Evolutionary conservation across 2,797 vertebrate species (phyloP).

Genomic region (Gadopsis marmoratus): DNA sequence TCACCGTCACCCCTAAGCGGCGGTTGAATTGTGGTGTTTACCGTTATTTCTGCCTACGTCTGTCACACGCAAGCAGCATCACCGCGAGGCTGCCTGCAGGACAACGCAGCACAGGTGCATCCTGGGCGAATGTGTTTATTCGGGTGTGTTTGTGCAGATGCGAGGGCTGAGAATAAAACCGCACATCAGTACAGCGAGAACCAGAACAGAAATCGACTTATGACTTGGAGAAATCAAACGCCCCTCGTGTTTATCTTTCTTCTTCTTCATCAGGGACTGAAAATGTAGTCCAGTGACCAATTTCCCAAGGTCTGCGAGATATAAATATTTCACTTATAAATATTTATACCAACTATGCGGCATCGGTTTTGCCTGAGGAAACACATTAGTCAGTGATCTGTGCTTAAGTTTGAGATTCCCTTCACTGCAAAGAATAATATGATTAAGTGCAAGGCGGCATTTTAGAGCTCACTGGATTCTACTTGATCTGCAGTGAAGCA

Average conservation of each 20-base stretch:
- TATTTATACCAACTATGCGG: constrained; percentile 72
- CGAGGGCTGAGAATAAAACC: constrained; percentile 11
- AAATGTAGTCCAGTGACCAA: constrained; percentile 62
- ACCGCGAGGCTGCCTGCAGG: constrained; percentile 29
- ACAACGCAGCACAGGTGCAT: constrained; percentile 38
- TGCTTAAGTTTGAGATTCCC: constrained; percentile 46
- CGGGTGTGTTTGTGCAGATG: not conserved
- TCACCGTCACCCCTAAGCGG: constrained; percentile 53
- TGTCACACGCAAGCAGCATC: constrained; percentile 22
- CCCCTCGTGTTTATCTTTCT: constrained; percentile 32
- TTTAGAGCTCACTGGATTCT: constrained; percentile 27
- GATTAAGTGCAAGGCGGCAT: constrained; percentile 29
- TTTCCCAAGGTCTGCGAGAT: constrained; percentile 59
- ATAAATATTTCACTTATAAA: constrained; percentile 78
- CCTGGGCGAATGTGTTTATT: constrained; percentile 46
- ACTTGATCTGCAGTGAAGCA: constrained; percentile 29
- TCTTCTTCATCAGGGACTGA: constrained; percentile 37
- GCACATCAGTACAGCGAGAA: constrained; percentile 15
- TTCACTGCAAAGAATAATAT: constrained; percentile 34
- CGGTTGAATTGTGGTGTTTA: constrained; percentile 53
- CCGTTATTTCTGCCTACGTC: constrained; percentile 13
- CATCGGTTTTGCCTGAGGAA: constrained; percentile 65
- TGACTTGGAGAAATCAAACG: constrained; percentile 7
- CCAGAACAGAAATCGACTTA: not conserved
- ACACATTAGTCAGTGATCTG: constrained; percentile 72